phyloP scores from a whole-genome alignment of 2,113 vertebrate genomes.

The Dromaius novaehollandiae region DNA sequence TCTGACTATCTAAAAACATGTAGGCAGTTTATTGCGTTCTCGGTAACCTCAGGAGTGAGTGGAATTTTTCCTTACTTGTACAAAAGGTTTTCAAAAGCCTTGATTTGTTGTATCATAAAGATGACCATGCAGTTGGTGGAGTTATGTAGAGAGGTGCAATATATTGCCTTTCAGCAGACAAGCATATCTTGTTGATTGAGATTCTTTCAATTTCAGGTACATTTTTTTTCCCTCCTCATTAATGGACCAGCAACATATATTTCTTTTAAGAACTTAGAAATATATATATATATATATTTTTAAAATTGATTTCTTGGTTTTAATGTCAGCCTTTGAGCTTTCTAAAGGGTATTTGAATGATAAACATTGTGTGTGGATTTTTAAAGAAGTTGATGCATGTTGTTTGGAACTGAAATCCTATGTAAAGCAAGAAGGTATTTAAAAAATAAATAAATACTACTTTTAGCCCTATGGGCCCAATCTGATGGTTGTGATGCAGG shows the following conservation, averaged over 20 bases:
- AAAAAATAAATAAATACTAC: constrained; percentile 24
- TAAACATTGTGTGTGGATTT: constrained; percentile 6
- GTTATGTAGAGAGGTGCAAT: background rate
- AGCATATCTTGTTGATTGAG: background rate
- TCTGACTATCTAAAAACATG: background rate
- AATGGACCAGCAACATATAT: background rate
- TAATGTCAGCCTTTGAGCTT: background rate
- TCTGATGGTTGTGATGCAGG: background rate
- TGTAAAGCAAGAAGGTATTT: constrained; percentile 23
- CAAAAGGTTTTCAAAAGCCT: background rate
- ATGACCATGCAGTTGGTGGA: background rate
- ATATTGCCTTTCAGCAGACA: background rate
- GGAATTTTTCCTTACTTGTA: background rate
- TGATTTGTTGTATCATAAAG: background rate
- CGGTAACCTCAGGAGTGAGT: constrained; percentile 18
- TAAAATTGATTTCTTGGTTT: background rate
- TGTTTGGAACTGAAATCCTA: constrained; percentile 15
- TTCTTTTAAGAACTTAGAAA: constrained; percentile 22
- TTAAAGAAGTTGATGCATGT: background rate
- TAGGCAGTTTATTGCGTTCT: constrained; percentile 18
- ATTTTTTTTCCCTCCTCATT: background rate
- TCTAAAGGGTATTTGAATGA: constrained; percentile 28
- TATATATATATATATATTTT: background rate
- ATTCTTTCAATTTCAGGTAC: constrained; percentile 28
- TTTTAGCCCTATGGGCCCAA: constrained; percentile 32